Conservation (phyloP, 2,113 vertebrate genomes). For the Taxidea taxus region DNA sequence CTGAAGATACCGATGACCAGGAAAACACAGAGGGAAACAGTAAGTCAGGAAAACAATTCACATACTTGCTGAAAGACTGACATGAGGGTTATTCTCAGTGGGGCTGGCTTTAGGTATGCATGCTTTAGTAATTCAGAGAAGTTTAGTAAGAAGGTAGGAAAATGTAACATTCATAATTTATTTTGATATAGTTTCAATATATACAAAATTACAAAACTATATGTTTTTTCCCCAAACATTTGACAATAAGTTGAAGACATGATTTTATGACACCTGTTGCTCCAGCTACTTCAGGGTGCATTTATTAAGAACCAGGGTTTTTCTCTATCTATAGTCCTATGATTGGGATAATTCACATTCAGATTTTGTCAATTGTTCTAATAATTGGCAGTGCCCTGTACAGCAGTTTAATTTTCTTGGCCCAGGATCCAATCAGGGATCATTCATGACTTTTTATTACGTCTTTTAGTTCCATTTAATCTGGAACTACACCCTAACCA, state of each 20-base stretch:
- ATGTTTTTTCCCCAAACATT: neutral
- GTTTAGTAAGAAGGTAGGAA: neutral
- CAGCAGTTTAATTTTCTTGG: neutral
- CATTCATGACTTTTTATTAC: neutral
- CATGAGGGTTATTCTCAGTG: neutral
- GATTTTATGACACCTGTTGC: neutral
- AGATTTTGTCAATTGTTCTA: neutral
- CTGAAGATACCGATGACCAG: neutral
- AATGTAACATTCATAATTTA: neutral
- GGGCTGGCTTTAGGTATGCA: neutral
- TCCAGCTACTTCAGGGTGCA: neutral
- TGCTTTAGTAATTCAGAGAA: neutral
- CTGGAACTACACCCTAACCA: neutral
- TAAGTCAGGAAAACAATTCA: neutral
- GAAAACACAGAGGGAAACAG: neutral
- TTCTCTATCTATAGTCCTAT: neutral
- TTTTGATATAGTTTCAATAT: slow-evolving; percentile 12
- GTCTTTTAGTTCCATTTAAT: neutral
- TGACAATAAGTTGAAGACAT: neutral
- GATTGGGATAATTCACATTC: neutral
- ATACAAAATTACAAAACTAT: neutral
- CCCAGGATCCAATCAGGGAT: neutral
- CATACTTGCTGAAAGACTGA: neutral
- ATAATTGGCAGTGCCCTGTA: neutral
- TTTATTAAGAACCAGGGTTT: neutral